Conservation (phyloP, 2,888 invertebrate genomes). For the Dioctria linearis region DNA sequence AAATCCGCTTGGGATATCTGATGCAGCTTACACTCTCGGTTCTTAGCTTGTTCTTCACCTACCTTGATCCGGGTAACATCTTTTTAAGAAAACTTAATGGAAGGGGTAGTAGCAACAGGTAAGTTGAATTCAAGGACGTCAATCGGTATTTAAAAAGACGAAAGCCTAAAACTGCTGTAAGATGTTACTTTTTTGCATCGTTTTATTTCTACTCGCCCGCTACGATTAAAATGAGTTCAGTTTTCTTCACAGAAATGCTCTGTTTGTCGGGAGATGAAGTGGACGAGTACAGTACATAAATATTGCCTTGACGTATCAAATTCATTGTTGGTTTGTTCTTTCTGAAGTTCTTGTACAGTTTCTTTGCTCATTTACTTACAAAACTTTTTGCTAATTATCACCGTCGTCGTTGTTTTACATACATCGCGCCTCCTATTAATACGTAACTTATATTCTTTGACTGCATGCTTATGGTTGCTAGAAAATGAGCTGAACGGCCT, state of each 20-base stretch:
- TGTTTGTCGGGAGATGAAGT: neutral
- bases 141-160: conserved; percentile 55
- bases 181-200: conserved; percentile 7
- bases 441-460: neutral
- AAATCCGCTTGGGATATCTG: conserved; percentile 17
- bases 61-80: neutral
- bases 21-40: neutral
- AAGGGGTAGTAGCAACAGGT: conserved; percentile 11
- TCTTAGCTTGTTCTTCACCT: neutral
- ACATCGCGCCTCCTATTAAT: no score
- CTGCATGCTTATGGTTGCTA: neutral
- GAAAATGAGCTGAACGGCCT: conserved; percentile 35
- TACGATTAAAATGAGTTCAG: neutral
- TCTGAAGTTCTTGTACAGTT: conserved; percentile 6
- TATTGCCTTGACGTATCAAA: neutral
- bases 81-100: conserved; percentile 32
- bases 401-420: neutral
- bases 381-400: conserved; percentile 36
- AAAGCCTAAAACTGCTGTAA: conserved; percentile 17
- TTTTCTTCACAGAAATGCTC: neutral
- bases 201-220: neutral
- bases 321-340: neutral
- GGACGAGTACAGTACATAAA: conserved; percentile 18
- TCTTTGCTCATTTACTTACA: conserved; percentile 32
- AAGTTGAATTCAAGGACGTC: conserved; percentile 56